A percentile compares a stretch with the other conserved stretches of the same genome.
phyloP scores from a whole-genome alignment of 2,797 vertebrate species.

The Bovichtus variegatus region DNA sequence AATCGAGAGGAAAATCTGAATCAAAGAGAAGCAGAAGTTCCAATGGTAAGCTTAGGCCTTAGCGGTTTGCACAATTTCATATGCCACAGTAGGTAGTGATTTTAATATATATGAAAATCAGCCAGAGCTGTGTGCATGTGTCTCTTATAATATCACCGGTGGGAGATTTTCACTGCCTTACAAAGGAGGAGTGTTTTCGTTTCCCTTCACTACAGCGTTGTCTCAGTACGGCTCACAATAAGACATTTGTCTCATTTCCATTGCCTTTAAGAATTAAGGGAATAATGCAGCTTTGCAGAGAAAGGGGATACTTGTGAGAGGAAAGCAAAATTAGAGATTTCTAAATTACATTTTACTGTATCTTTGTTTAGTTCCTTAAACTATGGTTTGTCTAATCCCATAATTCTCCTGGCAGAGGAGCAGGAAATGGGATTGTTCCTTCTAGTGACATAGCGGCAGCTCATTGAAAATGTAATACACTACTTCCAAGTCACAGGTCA shows the following conservation, averaged over 20 bases:
- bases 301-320: slow-evolving; percentile 13
- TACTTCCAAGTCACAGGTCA: slow-evolving; percentile 99
- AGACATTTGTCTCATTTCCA: slow-evolving; percentile 41
- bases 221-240: slow-evolving; percentile 48
- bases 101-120: slow-evolving; percentile 99
- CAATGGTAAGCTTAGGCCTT: slow-evolving; percentile 86
- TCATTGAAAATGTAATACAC: slow-evolving; percentile 99
- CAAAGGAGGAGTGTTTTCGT: slow-evolving; percentile 76
- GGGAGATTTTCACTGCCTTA: slow-evolving; percentile 91
- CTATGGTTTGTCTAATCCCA: slow-evolving; percentile 77
- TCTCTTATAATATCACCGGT: slow-evolving; percentile 90
- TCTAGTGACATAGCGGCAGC: slow-evolving; percentile 89
- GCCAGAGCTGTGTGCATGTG: slow-evolving; percentile 90
- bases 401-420: slow-evolving; percentile 84
- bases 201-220: slow-evolving; percentile 49
- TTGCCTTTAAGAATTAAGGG: slow-evolving; percentile 50
- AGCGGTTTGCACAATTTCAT: slow-evolving; percentile 87
- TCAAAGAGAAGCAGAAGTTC: slow-evolving; percentile 84
- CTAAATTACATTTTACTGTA: slow-evolving; percentile 43
- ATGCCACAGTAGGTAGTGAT: slow-evolving; percentile 89
- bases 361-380: slow-evolving; percentile 68
- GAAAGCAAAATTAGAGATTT: slow-evolving; percentile 38
- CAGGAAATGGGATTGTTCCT: slow-evolving; percentile 86
- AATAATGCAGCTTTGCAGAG: not conserved
- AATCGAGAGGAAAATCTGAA: slow-evolving; percentile 76